Evolutionary conservation across 2,797 vertebrate genomes (phyloP), one percentile per base, ranked within the genome.

Genomic region (Martes flavigula): DNA sequence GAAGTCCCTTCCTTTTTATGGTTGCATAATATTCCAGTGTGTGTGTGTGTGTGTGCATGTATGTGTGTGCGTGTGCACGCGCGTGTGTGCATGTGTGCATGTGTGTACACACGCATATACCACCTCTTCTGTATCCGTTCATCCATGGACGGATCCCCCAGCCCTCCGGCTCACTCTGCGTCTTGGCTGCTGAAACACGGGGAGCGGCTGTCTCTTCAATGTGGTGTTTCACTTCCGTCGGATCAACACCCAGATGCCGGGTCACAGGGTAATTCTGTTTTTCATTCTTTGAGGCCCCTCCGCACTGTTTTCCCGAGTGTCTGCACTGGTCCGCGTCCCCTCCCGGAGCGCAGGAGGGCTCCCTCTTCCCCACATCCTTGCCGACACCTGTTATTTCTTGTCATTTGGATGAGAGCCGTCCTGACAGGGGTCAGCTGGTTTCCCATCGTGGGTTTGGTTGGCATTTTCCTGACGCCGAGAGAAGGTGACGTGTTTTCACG

Each of bases 41-140:
- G 25, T 38, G 18, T 25, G 21, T 40, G 21, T 12, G 32, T 30
- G 21, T 40, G 21, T n/a, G 32, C 48, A 5, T n/a, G 32, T 51
- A 10, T 35, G 1, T 5, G 18, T 17, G 0, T 23, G 2, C 12
- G 13, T 54, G 32, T 35, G 4, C 0, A 27, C n/a, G 2, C 12
- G 13, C 35, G 32, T 35, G 13, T 54, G 32, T 35, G 4, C 0
- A 27, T 2, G 3, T 38, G 18, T 40, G 21, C 20, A 14, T 35
- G 1, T 6, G 20, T 7, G 0, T 25, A 2, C 21, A 21, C 3
- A 23, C 13, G 43, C 3, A 38, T 1, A 32, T 27, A 30, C 9
- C 25, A 8, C 35, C 30, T 30, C 17, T 35, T 68, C 21, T 51
- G 27, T 51, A 7, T 66, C n/a, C 8, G 6, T 35, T 62, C n/a